Evolutionary conservation across 2,797 vertebrate species (phyloP), one percentile per base, ranked within the genome.

Genomic region (Benthosema pterotum): DNA sequence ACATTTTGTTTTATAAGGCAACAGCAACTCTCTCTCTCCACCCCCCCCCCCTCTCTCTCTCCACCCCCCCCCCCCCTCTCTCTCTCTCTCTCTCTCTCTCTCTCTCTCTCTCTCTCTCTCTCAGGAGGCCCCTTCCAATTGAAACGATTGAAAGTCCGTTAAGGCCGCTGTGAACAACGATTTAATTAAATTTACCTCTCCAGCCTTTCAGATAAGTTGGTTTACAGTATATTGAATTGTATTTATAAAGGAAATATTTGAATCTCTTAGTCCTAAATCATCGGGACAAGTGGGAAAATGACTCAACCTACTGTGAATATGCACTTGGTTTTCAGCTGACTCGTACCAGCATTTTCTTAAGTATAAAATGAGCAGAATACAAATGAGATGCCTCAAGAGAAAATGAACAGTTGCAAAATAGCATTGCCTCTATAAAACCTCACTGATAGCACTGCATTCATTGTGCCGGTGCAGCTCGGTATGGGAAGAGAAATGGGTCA

Each of bases 351-450:
- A 67, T 57, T 32, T 32, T 8, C 28, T 32, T 5, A 32, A 7
- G 6, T 32, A 7, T 32, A 32, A 75, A 86, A 78, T 57, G 71
- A 79, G 73, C 68, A 63, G 79, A 74, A 87, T 78, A 77, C 69
- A 83, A 74, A 89, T 77, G 67, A 78, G 70, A 59, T 9, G 45
- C 16, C 61, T 69, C 63, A 42, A 52, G 71, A 63, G 16, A 52
- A 72, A 76, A 67, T 57, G 67, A 64, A 63, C 51, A 45, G 19
- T 65, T 61, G 74, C 65, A 78, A 80, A 78, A 51, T 69, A 67
- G 55, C 25, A 61, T 62, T 18, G 43, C 52, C 65, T 60, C 62
- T 60, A 64, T 63, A 43, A 63, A 65, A 60, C 68, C 57, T 51
- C 59, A 71, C 75, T 56, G 43, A 70, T 67, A 61, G 58, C 22